Evolutionary conservation across 2,113 vertebrate genomes (phyloP).

Genomic region (Pycnonotus jocosus): DNA sequence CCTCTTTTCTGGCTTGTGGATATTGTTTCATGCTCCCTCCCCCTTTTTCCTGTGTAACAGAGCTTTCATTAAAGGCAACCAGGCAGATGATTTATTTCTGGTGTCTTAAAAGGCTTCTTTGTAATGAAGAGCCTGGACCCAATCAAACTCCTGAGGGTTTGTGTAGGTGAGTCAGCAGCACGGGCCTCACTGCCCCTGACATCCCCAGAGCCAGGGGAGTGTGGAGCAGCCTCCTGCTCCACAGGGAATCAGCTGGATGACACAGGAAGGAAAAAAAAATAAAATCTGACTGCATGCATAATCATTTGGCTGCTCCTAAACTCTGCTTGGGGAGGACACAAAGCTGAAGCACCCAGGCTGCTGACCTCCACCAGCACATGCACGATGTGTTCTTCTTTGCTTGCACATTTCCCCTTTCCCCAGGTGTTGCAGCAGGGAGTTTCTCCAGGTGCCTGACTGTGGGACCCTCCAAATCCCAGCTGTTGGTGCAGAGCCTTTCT

Average conservation of each 20-base stretch:
- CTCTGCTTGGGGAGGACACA: neutral
- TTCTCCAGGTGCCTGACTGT: neutral
- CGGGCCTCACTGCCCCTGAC: neutral
- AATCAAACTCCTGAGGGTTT: neutral
- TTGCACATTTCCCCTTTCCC: neutral
- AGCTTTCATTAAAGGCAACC: neutral
- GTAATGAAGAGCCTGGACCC: neutral
- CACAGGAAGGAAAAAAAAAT: neutral
- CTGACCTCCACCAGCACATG: neutral
- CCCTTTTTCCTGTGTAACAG: neutral
- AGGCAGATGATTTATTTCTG: constrained; percentile 30
- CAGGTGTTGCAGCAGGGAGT: neutral
- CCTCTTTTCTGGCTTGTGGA: neutral
- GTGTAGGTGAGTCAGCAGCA: neutral
- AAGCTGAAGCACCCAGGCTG: neutral
- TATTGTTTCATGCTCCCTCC: constrained; percentile 2
- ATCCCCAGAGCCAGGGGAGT: neutral
- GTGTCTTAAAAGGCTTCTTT: constrained; percentile 7
- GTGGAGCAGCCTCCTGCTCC: neutral
- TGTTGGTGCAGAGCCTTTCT: neutral
- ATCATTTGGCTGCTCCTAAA: neutral
- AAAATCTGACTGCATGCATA: neutral
- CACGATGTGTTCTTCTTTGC: neutral
- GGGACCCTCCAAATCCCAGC: neutral
- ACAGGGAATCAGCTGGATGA: neutral